Evolutionary conservation across 2,888 invertebrate species (phyloP).

Genomic region (Lingula anatina): DNA sequence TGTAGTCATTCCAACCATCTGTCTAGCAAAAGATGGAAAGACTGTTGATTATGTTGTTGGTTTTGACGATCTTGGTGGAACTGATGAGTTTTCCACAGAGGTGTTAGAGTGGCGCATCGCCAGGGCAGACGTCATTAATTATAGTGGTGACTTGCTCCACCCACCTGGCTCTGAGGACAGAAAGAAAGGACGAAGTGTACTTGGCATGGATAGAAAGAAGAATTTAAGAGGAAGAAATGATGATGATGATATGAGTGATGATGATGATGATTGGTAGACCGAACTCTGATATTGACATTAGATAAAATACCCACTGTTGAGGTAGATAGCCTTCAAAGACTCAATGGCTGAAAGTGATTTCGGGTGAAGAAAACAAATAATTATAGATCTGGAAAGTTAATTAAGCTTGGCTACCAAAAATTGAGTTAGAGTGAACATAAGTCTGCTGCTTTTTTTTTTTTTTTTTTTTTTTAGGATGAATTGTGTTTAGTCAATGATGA

Average conservation of each 20-base stretch:
- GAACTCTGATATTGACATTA: no score
- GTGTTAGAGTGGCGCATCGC: constrained; percentile 89
- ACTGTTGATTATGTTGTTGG: constrained; percentile 87
- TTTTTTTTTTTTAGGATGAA: no score
- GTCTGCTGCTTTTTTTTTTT: no score
- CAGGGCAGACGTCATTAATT: constrained; percentile 41
- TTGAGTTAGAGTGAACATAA: no score
- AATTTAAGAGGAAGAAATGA: constrained; percentile 31
- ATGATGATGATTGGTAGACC: constrained; percentile 37
- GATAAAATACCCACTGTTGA: no score
- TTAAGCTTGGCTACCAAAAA: no score
- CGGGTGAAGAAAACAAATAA: no score
- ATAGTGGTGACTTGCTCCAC: constrained; percentile 45
- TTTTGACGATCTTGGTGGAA: constrained; percentile 87
- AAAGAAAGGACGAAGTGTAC: constrained; percentile 21
- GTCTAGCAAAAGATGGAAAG: constrained; percentile 77
- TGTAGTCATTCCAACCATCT: constrained; percentile 85
- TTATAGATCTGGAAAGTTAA: no score
- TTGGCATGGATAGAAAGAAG: constrained; percentile 26
- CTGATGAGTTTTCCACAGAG: constrained; percentile 89
- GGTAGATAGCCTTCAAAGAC: no score
- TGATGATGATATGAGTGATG: constrained; percentile 27
- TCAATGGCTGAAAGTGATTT: no score
- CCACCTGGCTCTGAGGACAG: constrained; percentile 32
- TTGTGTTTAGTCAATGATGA: no score